phyloP scores from a whole-genome alignment of 2,888 invertebrate species.

The Limnephilus marmoratus region DNA sequence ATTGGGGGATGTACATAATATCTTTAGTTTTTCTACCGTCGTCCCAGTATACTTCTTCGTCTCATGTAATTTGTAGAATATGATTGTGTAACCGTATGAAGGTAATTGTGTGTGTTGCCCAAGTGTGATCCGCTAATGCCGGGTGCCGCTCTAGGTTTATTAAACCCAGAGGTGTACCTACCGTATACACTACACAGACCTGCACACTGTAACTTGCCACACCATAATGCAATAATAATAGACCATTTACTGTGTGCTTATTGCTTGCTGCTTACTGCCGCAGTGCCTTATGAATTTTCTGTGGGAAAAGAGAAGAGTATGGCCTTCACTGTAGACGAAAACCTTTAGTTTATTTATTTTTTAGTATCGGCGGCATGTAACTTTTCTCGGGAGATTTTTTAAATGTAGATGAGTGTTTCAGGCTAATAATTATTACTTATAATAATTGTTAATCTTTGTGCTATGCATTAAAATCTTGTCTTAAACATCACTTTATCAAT shows the following conservation, averaged over 20 bases:
- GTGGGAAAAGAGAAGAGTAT: background rate
- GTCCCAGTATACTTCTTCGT: constrained; percentile 34
- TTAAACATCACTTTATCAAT: no score
- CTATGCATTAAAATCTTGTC: no score
- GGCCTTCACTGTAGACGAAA: background rate
- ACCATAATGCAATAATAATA: constrained; percentile 1
- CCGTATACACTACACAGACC: background rate
- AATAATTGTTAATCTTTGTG: no score
- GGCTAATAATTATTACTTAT: no score
- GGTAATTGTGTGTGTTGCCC: constrained; percentile 45
- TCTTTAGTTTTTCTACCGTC: background rate
- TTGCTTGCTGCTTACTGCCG: background rate
- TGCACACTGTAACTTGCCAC: background rate
- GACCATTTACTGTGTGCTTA: background rate
- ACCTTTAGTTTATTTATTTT: no score
- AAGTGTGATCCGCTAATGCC: constrained; percentile 39
- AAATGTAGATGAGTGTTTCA: no score
- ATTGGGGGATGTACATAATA: background rate
- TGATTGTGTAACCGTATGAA: constrained; percentile 47
- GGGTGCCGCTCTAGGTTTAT: constrained; percentile 30
- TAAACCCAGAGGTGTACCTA: constrained; percentile 19
- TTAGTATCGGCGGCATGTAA: no score
- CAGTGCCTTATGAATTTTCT: background rate
- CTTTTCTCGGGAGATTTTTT: no score
- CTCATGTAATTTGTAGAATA: constrained; percentile 33